A percentile compares a stretch with the other conserved stretches of the same genome.
phyloP scores from a whole-genome alignment of 2,113 vertebrate species.

The Myodes glareolus region DNA sequence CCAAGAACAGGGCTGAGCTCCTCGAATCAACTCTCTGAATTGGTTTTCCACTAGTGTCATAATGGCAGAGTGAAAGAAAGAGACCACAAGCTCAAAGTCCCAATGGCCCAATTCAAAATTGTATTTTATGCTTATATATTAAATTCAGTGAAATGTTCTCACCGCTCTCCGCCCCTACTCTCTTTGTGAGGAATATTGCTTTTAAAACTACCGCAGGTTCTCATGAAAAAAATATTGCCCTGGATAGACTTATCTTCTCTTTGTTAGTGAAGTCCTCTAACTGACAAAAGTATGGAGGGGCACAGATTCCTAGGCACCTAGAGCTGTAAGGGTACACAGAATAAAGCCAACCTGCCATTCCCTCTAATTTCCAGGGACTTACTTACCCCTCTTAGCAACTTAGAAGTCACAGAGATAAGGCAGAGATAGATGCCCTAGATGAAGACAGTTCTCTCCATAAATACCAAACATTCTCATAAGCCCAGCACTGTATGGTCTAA shows the following conservation, averaged over 20 bases:
- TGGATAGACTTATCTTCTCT: background rate
- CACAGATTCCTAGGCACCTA: background rate
- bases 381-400: background rate
- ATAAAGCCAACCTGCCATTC: background rate
- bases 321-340: background rate
- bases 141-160: conserved; percentile 51
- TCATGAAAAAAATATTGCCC: conserved; percentile 5
- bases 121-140: conserved; percentile 61
- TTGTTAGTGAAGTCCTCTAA: background rate
- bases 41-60: conserved; percentile 40
- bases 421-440: background rate
- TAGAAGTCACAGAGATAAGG: background rate
- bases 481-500: background rate
- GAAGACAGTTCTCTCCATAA: background rate
- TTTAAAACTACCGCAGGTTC: conserved; percentile 30
- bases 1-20: conserved; percentile 45
- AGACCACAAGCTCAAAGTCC: conserved; percentile 22
- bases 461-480: background rate
- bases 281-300: background rate
- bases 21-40: conserved; percentile 52
- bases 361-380: background rate
- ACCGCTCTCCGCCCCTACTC: conserved; percentile 3
- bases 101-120: conserved; percentile 49
- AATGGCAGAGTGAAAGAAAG: conserved; percentile 4
- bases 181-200: conserved; percentile 54